Evolutionary conservation across 2,888 invertebrate species (phyloP).

Genomic region (Macropis europaea): DNA sequence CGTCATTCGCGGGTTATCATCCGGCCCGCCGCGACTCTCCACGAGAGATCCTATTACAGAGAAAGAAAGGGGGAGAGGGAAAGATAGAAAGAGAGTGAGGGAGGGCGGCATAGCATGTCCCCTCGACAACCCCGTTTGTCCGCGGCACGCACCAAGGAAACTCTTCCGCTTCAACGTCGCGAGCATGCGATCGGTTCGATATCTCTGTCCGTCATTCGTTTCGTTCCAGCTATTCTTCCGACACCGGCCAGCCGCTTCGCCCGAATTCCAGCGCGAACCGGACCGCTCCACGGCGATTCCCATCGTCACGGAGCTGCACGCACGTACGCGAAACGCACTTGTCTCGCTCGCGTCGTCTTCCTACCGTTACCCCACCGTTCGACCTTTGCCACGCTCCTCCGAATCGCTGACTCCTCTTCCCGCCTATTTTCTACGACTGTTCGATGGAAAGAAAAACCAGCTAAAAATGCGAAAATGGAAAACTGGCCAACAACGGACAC

Average conservation of each 20-base stretch:
- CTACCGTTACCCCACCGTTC: too few relatives aligned
- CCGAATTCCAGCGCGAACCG: too few relatives aligned
- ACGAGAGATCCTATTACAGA: conserved; percentile 31
- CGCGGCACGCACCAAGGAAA: conserved; percentile 38
- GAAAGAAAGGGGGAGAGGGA: conserved; percentile 28
- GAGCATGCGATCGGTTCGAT: too few relatives aligned
- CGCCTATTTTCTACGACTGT: too few relatives aligned
- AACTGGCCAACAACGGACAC: too few relatives aligned
- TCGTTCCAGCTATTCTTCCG: conserved; percentile 22
- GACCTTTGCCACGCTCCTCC: too few relatives aligned
- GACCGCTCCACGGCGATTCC: conserved; percentile 29
- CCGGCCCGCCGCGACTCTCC: conserved; percentile 49
- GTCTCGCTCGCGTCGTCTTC: background rate
- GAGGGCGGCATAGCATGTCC: conserved; percentile 48
- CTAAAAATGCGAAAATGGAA: too few relatives aligned
- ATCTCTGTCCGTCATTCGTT: background rate
- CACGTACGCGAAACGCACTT: conserved; percentile 28
- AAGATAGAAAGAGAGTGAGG: too few relatives aligned
- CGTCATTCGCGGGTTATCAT: conserved; percentile 66
- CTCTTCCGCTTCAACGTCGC: background rate
- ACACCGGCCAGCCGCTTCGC: too few relatives aligned
- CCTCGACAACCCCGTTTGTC: conserved; percentile 59
- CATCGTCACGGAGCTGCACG: conserved; percentile 38
- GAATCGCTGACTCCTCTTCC: too few relatives aligned
- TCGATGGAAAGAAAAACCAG: too few relatives aligned